phyloP scores from a whole-genome alignment of 2,888 invertebrate genomes.

The Sthenelais limicola region DNA sequence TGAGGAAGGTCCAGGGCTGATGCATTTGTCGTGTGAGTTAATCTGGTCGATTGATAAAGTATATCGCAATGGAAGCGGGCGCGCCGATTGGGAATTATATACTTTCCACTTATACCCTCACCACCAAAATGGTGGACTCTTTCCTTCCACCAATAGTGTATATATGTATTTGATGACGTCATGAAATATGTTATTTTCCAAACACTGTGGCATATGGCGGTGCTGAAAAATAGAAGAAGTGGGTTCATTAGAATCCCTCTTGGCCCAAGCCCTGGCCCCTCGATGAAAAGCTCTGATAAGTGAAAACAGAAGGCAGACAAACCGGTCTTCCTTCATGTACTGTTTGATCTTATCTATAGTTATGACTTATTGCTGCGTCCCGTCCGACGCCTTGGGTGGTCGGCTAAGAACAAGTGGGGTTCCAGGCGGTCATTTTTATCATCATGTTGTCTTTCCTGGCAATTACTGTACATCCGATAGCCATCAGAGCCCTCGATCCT shows the following conservation, averaged over 20 bases:
- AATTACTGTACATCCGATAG: conserved; percentile 17
- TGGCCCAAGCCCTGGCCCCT: no score
- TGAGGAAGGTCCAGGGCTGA: conserved; percentile 6
- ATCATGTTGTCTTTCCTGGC: conserved; percentile 19
- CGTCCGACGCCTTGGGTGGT: conserved; percentile 19
- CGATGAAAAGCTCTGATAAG: no score
- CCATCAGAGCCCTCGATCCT: conserved; percentile 10
- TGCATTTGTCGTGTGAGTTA: conserved; percentile 34
- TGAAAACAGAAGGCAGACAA: no score
- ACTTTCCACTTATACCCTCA: no score
- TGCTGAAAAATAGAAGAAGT: no score
- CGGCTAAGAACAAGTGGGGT: conserved; percentile 24
- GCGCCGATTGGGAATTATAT: conserved; percentile 22
- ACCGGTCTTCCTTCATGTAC: no score
- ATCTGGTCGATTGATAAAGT: conserved; percentile 38
- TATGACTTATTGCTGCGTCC: conserved; percentile 18
- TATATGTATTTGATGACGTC: no score
- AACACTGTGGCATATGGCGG: no score
- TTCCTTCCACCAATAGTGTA: no score
- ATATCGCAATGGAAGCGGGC: conserved; percentile 28
- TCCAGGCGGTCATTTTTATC: conserved; percentile 37
- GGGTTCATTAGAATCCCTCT: no score
- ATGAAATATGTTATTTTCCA: no score
- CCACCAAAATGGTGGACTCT: no score
- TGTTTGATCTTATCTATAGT: conserved; percentile 7